These are phyloP conservation scores for Seira musarum DNA, from an alignment of 2,888 invertebrate genomes.

Conservation along the genomic window DNA sequence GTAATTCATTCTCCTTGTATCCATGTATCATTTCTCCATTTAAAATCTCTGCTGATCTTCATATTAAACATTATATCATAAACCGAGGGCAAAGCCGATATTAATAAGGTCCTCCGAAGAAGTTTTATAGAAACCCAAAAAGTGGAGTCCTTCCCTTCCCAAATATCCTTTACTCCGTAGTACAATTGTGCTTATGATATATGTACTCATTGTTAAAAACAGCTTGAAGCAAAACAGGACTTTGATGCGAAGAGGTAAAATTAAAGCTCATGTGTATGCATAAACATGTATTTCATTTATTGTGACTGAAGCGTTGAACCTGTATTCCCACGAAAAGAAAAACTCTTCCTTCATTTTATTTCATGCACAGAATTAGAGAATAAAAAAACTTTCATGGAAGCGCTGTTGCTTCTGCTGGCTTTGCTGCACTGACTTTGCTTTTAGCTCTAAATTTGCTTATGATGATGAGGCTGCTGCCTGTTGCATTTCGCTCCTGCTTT, in stretches of 20 bases:
- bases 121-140: background rate
- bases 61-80: background rate
- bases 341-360: background rate
- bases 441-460: no score
- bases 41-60: background rate
- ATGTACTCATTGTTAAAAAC: background rate
- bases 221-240: slow-evolving; percentile 7
- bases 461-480: slow-evolving; percentile 15
- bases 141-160: background rate
- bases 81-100: no score
- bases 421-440: slow-evolving; percentile 8
- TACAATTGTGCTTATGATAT: background rate
- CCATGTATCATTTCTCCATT: background rate
- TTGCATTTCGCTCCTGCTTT: slow-evolving; percentile 15
- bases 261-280: slow-evolving; percentile 7
- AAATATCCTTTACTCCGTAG: background rate
- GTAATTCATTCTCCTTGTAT: no score
- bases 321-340: slow-evolving; percentile 11
- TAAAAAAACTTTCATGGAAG: slow-evolving; percentile 33
- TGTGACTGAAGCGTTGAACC: slow-evolving; percentile 3
- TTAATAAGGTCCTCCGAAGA: background rate
- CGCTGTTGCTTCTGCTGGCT: no score
- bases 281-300: slow-evolving; percentile 10
- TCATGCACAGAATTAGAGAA: background rate
- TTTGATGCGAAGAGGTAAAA: background rate